Evolutionary conservation across 2,113 vertebrate species (phyloP).

Genomic region (Rhinolophus ferrumequinum): DNA sequence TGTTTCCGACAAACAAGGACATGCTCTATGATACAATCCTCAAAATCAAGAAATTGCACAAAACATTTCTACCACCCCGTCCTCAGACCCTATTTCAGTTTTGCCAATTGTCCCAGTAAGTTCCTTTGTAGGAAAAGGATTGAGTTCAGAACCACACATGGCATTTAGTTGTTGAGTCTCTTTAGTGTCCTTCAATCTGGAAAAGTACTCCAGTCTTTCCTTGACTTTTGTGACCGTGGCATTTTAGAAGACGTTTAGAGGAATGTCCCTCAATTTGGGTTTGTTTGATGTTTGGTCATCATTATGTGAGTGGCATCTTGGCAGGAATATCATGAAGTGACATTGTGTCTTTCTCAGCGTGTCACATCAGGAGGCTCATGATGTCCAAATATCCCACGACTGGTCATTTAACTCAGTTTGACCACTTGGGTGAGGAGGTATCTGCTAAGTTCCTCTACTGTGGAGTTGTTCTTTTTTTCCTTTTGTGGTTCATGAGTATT

Average conservation of each 20-base stretch:
- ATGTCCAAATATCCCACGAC: neutral
- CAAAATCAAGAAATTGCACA: neutral
- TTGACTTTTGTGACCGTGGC: neutral
- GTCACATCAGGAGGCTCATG: rapidly evolving
- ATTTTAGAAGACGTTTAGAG: neutral
- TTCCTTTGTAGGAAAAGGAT: neutral
- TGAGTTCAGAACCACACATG: neutral
- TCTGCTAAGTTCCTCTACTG: neutral
- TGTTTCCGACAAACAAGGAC: neutral
- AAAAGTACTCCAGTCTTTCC: neutral
- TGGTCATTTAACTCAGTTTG: neutral
- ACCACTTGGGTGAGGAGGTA: neutral
- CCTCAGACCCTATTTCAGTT: neutral
- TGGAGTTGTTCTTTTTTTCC: neutral
- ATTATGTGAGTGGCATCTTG: neutral
- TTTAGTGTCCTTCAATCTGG: neutral
- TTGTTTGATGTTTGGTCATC: neutral
- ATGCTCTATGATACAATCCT: rapidly evolving
- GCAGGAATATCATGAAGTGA: neutral
- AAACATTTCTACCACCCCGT: rapidly evolving
- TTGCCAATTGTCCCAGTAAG: neutral
- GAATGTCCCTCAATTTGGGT: neutral
- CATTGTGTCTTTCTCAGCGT: neutral
- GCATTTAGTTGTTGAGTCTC: neutral
- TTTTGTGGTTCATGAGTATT: neutral